Base-by-base conservation (phyloP, 2,888 invertebrate genomes). In the Leucozona laternaria region DNA sequence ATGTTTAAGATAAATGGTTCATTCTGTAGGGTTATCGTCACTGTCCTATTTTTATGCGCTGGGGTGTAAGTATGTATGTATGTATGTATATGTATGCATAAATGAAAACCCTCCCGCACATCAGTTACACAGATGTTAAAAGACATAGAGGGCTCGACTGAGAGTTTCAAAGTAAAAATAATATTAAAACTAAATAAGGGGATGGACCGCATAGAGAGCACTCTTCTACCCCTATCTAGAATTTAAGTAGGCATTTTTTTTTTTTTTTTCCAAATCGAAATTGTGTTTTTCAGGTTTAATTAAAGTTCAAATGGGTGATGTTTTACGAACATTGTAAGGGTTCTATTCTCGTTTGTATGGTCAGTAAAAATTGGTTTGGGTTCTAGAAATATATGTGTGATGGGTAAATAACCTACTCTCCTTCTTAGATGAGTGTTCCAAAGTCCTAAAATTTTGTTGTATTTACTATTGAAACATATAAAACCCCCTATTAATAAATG, bases 101-200 rank as follows among this genome's bases (percentile, higher is more conserved):
- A 22, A 20, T 22, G 4, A 25, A 25, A 57, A 31, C 60, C 37
- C 17, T 40, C 25, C 62, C 62, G n/a, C 25, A 40, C 43, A 28
- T 64, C 37, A 53, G 20, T 2, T 25, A 34, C 68, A 70, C 70
- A 81, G 37, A 58, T 64, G 64, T 15, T 66, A 57, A 58, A 62
- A 10, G 17, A n/a, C 48, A 40, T 72, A 50, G 28, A 50, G 28
- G 55, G 64, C 28, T 34, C 7, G 25, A 66, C 78, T 66, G 64
- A 78, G 78, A 72, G 72, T 72, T 82, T 66, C 43, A 72, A 66
- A 82, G 60, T 72, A 72, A 78, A 72, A 72, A 71, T 50, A 62
- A 75, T 70, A 76, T 66, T 20, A 31, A 64, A 71, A 53, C 31
- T 58, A 68, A 58, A 62, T 64, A 28, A 72, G 45, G 81, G 81